Evolutionary conservation across 2,888 invertebrate species (phyloP), one percentile per base, ranked within the genome.

Genomic region (Dendrolimus pini): DNA sequence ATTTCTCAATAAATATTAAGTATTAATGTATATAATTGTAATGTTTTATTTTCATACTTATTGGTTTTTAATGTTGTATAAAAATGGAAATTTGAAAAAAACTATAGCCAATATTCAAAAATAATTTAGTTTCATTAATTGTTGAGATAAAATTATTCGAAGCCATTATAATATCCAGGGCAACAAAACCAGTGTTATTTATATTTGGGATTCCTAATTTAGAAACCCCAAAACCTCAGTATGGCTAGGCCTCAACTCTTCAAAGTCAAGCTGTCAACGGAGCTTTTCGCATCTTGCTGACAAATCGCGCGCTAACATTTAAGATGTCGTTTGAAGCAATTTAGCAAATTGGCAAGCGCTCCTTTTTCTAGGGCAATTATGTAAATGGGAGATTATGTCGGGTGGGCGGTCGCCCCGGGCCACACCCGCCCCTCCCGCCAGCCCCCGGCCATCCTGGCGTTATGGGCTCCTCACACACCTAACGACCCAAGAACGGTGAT

Each of bases 311-410:
- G 47, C 47, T 12, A 10, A 73, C 81, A 77, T 79, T 71, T 68
- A 69, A 71, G 76, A 80, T 82, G 83, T 86, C 86, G 77, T 87
- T 89, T 82, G 73, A 75, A 89, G 83, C 89, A 91, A 91, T 91
- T 91, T 91, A 81, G 81, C 85, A 91, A 91, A 91, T 91, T 91
- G 91, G 85, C 82, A 87, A 87, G 83, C 85, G 83, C 82, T 88
- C 83, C 82, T 90, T 90, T 91, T 91, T 91, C 91, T 89, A 84
- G 86, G 83, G 85, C 89, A 91, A 91, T 91, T 91, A 91, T 91
- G 90, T 89, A 91, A 91, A 91, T 91, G 89, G 89, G 79, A 87
- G 90, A 91, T 91, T 90, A 90, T 86, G 85, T 81, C 72, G 75
- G 78, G 83, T 83, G 83, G 88, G 89, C 85, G 88, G 85, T 47